Evolutionary conservation across 2,113 vertebrate genomes (phyloP), one percentile per base, ranked within the genome.

Genomic region (Sisor rabdophorus): DNA sequence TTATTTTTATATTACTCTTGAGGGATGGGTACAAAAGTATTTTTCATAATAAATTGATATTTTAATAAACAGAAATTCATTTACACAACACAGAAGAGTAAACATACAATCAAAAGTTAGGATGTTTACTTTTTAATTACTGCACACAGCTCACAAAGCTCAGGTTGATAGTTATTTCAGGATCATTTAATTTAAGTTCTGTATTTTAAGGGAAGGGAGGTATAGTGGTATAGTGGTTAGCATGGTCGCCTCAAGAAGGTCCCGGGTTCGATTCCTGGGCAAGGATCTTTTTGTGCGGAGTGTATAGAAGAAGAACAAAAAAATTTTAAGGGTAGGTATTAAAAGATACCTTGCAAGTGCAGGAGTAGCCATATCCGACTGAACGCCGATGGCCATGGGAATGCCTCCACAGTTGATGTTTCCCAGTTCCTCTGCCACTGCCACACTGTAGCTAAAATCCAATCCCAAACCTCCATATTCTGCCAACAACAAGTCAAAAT

Each of bases 321-420:
- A n/a, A n/a, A n/a, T n/a, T n/a, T n/a, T n/a, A 36, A 36, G 32
- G 52, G 44, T 55, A 73, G 50, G 59, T 1, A 52, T 28, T 17
- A 67, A 77, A 61, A 2, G 11, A 81, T 92, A 96, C 94, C 93
- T 95, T 77, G 93, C 88, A 58, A 96, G 89, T 11, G 94, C 93
- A 3, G 94, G 93, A 36, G 94, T 96, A 17, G 94, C 87, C 94
- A 96, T 96, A 80, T 93, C 90, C 32, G 70, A 80, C 81, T 96
- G 94, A 8, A 95, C 93, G 5, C 93, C 93, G 52, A 96, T 91
- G 47, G 93, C 94, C 93, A 96, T 90, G n/a, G 93, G 90, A 82
- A 96, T 63, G 5, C 93, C 92, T 77, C 91, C 92, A 47, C 94
- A 95, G 69, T 12, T 87, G 80, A 95, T 93, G 84, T 78, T 84